Conservation (phyloP, 2,888 invertebrate genomes). For the Onchidella celtica region DNA sequence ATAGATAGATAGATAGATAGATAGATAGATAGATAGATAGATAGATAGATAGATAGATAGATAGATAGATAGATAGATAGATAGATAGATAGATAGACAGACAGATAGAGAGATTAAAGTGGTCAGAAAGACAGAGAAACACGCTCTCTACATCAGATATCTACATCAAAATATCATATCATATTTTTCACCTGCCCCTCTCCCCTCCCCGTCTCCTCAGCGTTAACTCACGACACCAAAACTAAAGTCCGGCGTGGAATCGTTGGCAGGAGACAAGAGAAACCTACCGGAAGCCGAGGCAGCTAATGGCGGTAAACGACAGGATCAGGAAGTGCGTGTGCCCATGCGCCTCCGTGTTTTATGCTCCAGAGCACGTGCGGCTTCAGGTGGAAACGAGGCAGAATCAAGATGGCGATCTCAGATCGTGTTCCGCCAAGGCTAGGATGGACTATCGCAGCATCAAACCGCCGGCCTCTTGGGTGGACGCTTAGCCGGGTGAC, state of each 20-base stretch:
- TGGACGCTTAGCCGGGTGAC: constrained; percentile 6
- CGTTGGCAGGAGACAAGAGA: background rate
- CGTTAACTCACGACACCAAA: background rate
- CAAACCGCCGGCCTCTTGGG: background rate
- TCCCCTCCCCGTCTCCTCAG: background rate
- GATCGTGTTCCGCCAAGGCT: background rate
- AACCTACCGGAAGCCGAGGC: background rate
- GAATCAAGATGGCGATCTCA: constrained; percentile 8
- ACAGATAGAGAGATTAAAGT: no score
- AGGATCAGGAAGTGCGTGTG: background rate
- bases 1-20: no score
- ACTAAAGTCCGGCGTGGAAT: constrained; percentile 1
- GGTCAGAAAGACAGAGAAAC: no score
- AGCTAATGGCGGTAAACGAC: constrained; percentile 4
- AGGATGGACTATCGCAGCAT: background rate
- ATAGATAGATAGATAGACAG: no score
- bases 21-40: no score
- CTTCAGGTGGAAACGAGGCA: background rate
- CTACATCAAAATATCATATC: background rate
- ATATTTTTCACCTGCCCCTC: no score
- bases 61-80: no score
- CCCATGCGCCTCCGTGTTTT: constrained; percentile 24
- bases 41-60: no score
- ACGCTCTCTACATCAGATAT: no score
- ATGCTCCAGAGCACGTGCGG: background rate